Base-by-base conservation (phyloP, 2,888 invertebrate species). In the Ashinkailepas kermadecensis region DNA sequence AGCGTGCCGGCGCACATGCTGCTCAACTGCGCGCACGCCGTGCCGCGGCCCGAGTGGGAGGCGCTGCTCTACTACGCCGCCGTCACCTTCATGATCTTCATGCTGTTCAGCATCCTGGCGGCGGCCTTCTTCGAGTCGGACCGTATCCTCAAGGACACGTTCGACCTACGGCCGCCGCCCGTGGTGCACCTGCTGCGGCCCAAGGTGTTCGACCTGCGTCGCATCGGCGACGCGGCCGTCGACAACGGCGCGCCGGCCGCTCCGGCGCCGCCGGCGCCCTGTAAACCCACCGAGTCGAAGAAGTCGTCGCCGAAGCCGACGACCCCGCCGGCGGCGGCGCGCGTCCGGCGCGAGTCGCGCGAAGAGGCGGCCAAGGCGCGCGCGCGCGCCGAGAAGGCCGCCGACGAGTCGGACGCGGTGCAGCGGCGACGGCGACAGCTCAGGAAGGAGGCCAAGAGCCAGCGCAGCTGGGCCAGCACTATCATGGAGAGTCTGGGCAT, bases 31-130 rank as follows among this genome's bases (percentile, higher is more conserved):
- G 91, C 92, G 0, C 89, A 90, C 18, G 90, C 91, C 3, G 87
- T 95, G 81, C 90, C 91, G 3, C 90, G 95, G 74, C 96, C 95
- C 0, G 87, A 88, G 3, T 96, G 94, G 94, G 95, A 95, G 87
- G 88, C 89, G 10, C 88, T 90, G 39, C 88, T 95, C 81, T 93
- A 93, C 86, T 93, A 90, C 86, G 88, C 89, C 82, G 90, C 90
- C 78, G 89, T 91, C 82, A 89, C 88, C 85, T 88, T 92, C 85
- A 91, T 92, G 86, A 87, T 89, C 81, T 89, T 91, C 84, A 88
- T 92, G 85, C 89, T 94, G 84, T 86, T 92, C 85, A 90, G 92
- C 85, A 90, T 93, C 58, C 86, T 93, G 82, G 90, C 92, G 62
- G 91, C 92, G 64, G 91, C 93, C 0, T 90, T 92, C 84, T 89